Conservation (phyloP, 2,888 invertebrate species). For the Cetonia aurata region DNA sequence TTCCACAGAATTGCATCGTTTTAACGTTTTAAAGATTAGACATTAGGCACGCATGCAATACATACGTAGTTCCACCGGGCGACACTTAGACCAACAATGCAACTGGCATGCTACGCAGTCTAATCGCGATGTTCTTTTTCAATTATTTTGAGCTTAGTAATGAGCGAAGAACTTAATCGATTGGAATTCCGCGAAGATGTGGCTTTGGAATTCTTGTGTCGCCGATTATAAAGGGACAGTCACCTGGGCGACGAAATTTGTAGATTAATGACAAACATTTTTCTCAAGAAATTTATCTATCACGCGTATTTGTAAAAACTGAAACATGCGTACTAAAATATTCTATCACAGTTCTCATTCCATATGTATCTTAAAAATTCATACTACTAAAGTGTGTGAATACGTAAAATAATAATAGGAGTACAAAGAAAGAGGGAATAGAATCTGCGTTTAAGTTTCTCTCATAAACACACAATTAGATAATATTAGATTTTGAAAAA, state of each 20-base stretch:
- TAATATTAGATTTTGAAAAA: too few relatives aligned
- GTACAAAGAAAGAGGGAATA: neutral
- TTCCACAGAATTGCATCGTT: conserved; percentile 22
- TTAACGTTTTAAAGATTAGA: conserved; percentile 8
- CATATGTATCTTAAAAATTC: conserved; percentile 7
- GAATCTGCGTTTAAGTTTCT: neutral
- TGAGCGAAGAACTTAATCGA: neutral
- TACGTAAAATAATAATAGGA: neutral
- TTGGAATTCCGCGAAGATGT: neutral
- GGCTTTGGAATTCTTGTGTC: neutral
- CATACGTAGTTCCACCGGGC: neutral
- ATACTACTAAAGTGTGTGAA: neutral
- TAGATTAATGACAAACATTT: neutral
- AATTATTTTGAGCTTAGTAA: conserved; percentile 2
- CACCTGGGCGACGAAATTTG: conserved; percentile 10
- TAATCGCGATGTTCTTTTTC: neutral
- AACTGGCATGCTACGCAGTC: neutral
- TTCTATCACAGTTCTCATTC: conserved; percentile 8
- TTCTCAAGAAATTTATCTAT: neutral
- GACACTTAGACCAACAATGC: neutral
- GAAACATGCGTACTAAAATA: neutral
- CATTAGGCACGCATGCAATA: neutral
- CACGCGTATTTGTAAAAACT: neutral
- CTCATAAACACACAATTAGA: too few relatives aligned
- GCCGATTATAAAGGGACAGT: neutral